phyloP scores from a whole-genome alignment of 2,888 invertebrate species.

The Ceraclea dissimilis region DNA sequence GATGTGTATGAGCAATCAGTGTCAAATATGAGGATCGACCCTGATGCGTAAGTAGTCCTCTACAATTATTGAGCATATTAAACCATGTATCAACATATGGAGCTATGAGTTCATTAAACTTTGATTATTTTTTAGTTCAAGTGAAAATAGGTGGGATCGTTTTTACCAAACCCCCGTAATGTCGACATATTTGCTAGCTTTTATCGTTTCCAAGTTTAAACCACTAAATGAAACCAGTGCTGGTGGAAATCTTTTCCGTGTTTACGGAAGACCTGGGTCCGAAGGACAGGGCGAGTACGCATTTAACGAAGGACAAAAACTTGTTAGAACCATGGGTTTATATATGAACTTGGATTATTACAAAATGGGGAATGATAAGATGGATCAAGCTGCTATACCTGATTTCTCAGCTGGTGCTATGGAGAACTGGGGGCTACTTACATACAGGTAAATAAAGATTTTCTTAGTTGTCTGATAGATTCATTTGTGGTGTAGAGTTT shows the following conservation, averaged over 20 bases:
- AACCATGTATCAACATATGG: too few relatives aligned
- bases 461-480: too few relatives aligned
- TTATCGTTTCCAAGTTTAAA: slow-evolving; percentile 71
- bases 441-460: slow-evolving; percentile 58
- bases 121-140: neutral
- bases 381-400: slow-evolving; percentile 71
- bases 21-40: slow-evolving; percentile 58
- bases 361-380: slow-evolving; percentile 42
- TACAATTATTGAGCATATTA: too few relatives aligned
- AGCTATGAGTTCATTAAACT: too few relatives aligned
- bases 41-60: too few relatives aligned
- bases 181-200: slow-evolving; percentile 78
- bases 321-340: slow-evolving; percentile 45
- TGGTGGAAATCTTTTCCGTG: slow-evolving; percentile 28
- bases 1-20: slow-evolving; percentile 42
- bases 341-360: slow-evolving; percentile 49
- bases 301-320: slow-evolving; percentile 37
- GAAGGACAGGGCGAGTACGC: slow-evolving; percentile 41
- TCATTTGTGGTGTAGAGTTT: neutral
- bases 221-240: slow-evolving; percentile 23
- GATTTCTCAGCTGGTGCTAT: slow-evolving; percentile 73
- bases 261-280: slow-evolving; percentile 41
- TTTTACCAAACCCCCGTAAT: slow-evolving; percentile 58
- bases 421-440: slow-evolving; percentile 81
- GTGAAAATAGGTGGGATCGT: slow-evolving; percentile 29